phyloP scores from a whole-genome alignment of 2,797 vertebrate genomes.

The Sebastes miniatus region DNA sequence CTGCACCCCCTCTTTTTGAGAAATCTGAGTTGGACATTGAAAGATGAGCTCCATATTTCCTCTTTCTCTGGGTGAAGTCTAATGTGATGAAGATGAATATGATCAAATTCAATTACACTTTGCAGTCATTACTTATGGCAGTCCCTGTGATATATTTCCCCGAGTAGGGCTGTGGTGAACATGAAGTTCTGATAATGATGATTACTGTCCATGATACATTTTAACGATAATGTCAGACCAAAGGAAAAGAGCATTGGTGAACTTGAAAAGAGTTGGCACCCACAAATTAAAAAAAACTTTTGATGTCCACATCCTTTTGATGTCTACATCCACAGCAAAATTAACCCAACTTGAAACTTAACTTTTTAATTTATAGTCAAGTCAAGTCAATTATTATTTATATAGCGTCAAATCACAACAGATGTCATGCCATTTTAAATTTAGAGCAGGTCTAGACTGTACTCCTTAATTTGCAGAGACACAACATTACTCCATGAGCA shows the following conservation, averaged over 20 bases:
- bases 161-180: constrained; percentile 24
- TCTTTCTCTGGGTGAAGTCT: constrained; percentile 34
- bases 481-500: background rate
- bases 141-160: constrained; percentile 40
- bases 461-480: background rate
- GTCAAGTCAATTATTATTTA: background rate
- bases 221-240: constrained; percentile 55
- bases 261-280: constrained; percentile 43
- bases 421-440: background rate
- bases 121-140: constrained; percentile 38
- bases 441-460: background rate
- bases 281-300: constrained; percentile 32
- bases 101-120: constrained; percentile 59
- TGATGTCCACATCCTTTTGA: constrained; percentile 57
- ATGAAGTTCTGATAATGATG: constrained; percentile 43
- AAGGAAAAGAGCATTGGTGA: constrained; percentile 42
- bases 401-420: background rate
- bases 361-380: constrained; percentile 25
- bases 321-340: constrained; percentile 32
- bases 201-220: constrained; percentile 40
- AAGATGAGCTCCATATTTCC: constrained; percentile 35
- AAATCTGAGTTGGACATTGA: constrained; percentile 23
- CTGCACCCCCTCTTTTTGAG: background rate
- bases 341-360: constrained; percentile 7
- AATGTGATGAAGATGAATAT: constrained; percentile 59